Evolutionary conservation across 2,888 invertebrate genomes (phyloP), one percentile per base, ranked within the genome.

Genomic region (Apamea epomidion): DNA sequence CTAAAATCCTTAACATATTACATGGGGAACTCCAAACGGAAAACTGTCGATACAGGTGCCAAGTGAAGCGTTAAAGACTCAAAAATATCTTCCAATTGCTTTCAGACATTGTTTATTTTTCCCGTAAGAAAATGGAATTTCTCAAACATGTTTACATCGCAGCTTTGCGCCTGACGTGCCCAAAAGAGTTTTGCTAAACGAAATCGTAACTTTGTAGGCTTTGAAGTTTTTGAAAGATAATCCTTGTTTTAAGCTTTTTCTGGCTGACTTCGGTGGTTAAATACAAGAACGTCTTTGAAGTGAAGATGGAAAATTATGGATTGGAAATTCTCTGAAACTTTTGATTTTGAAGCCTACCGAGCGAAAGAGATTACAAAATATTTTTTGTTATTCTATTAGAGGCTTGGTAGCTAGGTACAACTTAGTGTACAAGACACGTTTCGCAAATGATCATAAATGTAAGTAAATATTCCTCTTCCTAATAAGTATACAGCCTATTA

Each of bases 131-230:
- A 87, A 82, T 86, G 71, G 81, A 86, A 86, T 89, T 85, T 85
- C 37, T 76, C 76, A 84, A 88, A 91, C 87, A 85, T 88, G 85
- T 91, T 90, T 87, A 86, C 89, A 82, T 83, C 68, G 73, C 32
- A 89, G 84, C 76, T 88, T 86, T 87, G 87, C 79, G 83, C 82
- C 83, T 89, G 87, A 90, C 87, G 82, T 87, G 72, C 79, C 70
- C 67, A 75, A 80, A 82, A 76, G 76, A 85, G 83, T 84, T 82
- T 86, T 76, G 58, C 62, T 87, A 76, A 82, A 81, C 73, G 73
- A 80, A 83, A 84, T 80, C 62, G 70, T 79, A 87, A 87, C 74
- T 89, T 84, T 84, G 16, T 73, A 67, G 79, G 78, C 83, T 83
- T 83, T 87, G 82, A 88, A 87, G 81, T 85, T 85, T 81, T 76